Conservation (phyloP, 92 coral and sea anemone species). For the Muricea muricata region DNA sequence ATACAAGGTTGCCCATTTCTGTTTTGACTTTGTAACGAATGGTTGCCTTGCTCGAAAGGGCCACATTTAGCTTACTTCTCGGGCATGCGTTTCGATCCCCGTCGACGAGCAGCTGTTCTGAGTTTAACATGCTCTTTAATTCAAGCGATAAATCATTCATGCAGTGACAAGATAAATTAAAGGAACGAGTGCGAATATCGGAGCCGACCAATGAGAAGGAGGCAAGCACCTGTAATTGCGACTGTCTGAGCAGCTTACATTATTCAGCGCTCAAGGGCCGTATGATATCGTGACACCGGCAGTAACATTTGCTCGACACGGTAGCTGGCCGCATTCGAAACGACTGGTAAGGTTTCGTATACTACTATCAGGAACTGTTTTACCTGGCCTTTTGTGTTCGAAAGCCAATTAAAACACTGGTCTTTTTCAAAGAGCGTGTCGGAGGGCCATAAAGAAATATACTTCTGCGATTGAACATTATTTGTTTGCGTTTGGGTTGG, state of each 20-base stretch:
- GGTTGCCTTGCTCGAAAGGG: too few relatives aligned
- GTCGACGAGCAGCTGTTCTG: not conserved
- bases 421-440: not conserved
- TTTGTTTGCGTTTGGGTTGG: not conserved
- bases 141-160: slow-evolving; percentile 7
- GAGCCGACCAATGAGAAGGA: not conserved
- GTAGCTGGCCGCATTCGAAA: not conserved
- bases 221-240: not conserved
- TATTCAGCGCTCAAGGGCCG: not conserved
- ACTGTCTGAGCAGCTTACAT: not conserved
- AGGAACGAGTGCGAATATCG: not conserved
- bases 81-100: too few relatives aligned
- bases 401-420: not conserved
- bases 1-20: too few relatives aligned
- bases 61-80: too few relatives aligned
- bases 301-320: not conserved
- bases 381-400: not conserved
- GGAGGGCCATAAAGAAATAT: too few relatives aligned
- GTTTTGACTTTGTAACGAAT: too few relatives aligned
- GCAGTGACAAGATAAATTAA: slow-evolving; percentile 5
- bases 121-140: not conserved
- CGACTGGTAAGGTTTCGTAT: not conserved
- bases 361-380: not conserved
- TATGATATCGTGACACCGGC: not conserved
- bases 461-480: too few relatives aligned